These are phyloP conservation scores for Fringilla coelebs DNA, from an alignment of 2,797 vertebrate genomes.

Conservation along the genomic window DNA sequence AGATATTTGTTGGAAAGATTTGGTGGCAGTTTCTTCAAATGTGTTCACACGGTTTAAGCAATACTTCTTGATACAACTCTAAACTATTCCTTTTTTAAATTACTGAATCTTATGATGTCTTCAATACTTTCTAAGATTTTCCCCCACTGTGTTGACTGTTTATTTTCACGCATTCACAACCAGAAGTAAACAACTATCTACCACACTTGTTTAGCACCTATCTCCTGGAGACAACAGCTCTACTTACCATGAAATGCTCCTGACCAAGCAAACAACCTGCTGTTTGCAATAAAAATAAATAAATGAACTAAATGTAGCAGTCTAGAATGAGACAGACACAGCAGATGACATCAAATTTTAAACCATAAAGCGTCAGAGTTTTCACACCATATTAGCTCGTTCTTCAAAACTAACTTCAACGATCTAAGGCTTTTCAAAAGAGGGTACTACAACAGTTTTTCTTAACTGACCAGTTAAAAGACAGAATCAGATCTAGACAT, in stretches of 20 bases:
- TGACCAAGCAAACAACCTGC: background rate
- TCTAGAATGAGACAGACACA: background rate
- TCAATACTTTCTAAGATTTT: background rate
- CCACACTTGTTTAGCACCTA: fast-evolving
- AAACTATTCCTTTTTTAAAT: background rate
- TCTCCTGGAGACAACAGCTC: background rate
- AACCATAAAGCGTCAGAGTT: background rate
- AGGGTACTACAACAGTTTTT: background rate
- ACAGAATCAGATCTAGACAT: background rate
- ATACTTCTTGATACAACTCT: background rate
- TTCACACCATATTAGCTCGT: background rate
- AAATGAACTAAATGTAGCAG: background rate
- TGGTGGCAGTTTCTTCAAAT: background rate
- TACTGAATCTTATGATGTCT: too few species aligned
- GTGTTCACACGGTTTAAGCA: background rate
- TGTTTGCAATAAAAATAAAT: background rate
- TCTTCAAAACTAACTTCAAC: background rate
- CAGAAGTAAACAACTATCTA: background rate
- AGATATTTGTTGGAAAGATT: background rate
- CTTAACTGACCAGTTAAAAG: background rate
- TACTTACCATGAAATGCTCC: background rate
- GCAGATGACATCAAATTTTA: background rate
- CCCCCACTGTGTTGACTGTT: background rate
- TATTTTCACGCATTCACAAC: background rate
- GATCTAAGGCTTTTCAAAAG: background rate